Base-by-base conservation (phyloP, 2,888 invertebrate genomes). In the Mythimna impura region DNA sequence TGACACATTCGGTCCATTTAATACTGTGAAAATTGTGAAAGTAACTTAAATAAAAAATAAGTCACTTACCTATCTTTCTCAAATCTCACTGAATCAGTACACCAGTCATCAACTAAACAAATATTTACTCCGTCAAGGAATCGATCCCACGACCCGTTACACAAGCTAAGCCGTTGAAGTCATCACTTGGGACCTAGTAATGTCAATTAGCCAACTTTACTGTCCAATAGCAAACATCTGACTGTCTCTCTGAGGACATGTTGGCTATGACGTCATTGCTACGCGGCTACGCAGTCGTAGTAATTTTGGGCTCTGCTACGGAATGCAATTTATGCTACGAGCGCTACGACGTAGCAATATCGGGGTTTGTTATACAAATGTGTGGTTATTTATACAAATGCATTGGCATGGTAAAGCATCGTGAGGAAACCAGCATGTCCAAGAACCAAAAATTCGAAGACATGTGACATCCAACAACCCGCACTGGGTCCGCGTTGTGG, bases 191-290 rank as follows among this genome's bases (percentile, higher is more conserved):
- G 57, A 52, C 20, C 12, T 30, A 55, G 50, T 34, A n/a, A 34
- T 54, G 52, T 79, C 80, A 66, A 73, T 76, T 54, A 73, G 34
- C 25, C 62, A 52, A 73, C 50, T 79, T 70, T 17, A 76, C 61
- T 52, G 34, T 62, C 73, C 20, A 47, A n/a, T 52, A 65, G 40
- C 76, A 55, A 79, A 79, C 34, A 73, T 64, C 55, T 65, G 55
- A 62, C 55, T 25, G 25, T 12, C 30, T 52, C 34, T 22, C 66
- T 7, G 14, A 61, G 66, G 76, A 73, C 52, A 20, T 57, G 80
- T 66, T 40, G 54, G 36, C 43, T 62, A 36, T 73, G 80, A 79
- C 76, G 66, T 80, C 80, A 80, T 1, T n/a, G 73, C 66, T 78
- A 61, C 78, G 70, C 5, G 5, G 58, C 61, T 77, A 77, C 66